Evolutionary conservation across 2,797 vertebrate genomes (phyloP), one percentile per base, ranked within the genome.

Genomic region (Malurus splendens): DNA sequence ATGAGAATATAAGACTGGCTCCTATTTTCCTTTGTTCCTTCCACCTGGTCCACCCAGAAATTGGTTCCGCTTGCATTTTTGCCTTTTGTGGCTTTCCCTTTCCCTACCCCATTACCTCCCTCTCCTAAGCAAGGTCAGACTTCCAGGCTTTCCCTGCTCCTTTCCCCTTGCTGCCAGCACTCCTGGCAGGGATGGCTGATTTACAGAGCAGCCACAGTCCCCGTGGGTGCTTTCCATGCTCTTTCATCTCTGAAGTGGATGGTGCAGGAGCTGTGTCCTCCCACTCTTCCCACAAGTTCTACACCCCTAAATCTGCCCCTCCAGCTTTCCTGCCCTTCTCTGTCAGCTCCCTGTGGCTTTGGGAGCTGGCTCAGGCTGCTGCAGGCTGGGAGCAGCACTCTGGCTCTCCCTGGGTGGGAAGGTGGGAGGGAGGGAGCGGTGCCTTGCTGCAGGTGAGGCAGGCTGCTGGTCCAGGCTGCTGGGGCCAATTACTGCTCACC

Each of bases 1-100:
- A 6, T 0, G 1, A 45, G 6, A 32, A 11, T 33, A 28, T 0
- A 3, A 44, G 23, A 38, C 44, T 65, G 30, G 22, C 47, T n/a
- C 33, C 41, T 65, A 1, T 65, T 82, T 55, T 82, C 12, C 18
- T 42, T 50, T 36, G 6, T 52, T 85, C 18, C 33, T 71, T 84
- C 28, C 8, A 23, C 20, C 20, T 74, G 18, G 19, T 72, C 15
- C 41, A 50, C 12, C 12, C 39, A 52, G 44, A 28, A 75, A 66
- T 17, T 39, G 16, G 7, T 75, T 92, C 45, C 86, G 50, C 19
- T 60, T 87, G 42, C 7, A 10, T 70, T 72, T 80, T 79, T 42
- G 39, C 15, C 30, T 36, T n/a, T 47, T 65, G 42, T 75, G n/a
- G 18, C 9, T 57, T 91, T 66, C 20, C 7, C n/a, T 72, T 81